Evolutionary conservation across 2,113 vertebrate species (phyloP).

Genomic region (Hippocampus comes): DNA sequence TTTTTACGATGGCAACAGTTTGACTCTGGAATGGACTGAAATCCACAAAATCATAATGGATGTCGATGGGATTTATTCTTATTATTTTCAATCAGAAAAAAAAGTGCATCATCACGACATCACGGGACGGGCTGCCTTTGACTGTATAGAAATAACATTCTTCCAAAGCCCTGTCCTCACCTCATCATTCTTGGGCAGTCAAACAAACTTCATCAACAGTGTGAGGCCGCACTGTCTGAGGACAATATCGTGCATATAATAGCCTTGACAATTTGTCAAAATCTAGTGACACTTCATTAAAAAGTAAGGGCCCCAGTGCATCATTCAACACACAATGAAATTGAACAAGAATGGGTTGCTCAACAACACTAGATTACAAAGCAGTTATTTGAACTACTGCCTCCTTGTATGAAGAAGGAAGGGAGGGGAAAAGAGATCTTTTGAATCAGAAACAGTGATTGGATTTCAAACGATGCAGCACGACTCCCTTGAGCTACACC

Average conservation of each 20-base stretch:
- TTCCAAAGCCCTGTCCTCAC: background rate
- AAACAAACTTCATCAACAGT: background rate
- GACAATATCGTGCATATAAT: background rate
- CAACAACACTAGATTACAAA: background rate
- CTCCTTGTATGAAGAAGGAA: background rate
- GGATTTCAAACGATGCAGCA: background rate
- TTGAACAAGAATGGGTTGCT: background rate
- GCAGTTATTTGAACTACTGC: background rate
- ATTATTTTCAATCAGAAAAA: background rate
- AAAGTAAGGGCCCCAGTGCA: background rate
- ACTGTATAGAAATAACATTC: background rate
- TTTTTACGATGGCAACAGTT: too few species aligned
- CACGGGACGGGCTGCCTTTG: background rate
- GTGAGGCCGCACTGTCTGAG: background rate
- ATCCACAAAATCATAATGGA: background rate
- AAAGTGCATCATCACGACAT: background rate
- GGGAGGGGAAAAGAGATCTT: background rate
- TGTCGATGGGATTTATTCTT: background rate
- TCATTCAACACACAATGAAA: constrained; percentile 1
- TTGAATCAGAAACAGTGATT: background rate
- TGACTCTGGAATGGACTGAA: background rate
- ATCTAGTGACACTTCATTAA: background rate
- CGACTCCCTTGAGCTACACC: background rate
- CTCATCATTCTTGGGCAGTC: background rate
- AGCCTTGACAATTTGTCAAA: constrained; percentile 4